These are phyloP conservation scores for Drosophila mettleri DNA, from an alignment of 2,888 invertebrate species.

Conservation along the genomic window DNA sequence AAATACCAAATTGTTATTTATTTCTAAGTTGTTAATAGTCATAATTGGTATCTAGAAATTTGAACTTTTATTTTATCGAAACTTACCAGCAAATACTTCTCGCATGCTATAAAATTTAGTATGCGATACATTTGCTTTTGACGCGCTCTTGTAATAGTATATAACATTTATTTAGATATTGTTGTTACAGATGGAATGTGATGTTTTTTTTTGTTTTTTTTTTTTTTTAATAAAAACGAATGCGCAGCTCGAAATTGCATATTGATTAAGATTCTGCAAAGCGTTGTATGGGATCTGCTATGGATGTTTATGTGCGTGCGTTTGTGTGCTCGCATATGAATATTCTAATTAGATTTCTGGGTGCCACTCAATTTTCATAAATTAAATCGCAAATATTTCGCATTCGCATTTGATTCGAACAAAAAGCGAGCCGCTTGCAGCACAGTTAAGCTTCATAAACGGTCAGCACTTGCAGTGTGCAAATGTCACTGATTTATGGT, in stretches of 20 bases:
- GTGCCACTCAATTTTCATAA: conserved; percentile 69
- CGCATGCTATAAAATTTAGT: conserved; percentile 31
- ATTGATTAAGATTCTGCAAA: conserved; percentile 37
- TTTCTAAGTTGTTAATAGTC: not conserved
- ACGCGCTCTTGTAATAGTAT: conserved; percentile 18
- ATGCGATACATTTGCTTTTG: conserved; percentile 33
- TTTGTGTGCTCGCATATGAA: conserved; percentile 16
- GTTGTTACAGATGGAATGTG: conserved; percentile 33
- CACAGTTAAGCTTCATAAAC: conserved; percentile 29
- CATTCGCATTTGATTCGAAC: conserved; percentile 51
- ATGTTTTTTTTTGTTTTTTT: conserved; percentile 9
- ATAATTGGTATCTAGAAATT: not conserved
- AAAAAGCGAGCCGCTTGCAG: conserved; percentile 27
- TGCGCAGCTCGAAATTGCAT: conserved; percentile 21
- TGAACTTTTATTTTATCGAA: not conserved
- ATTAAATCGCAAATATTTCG: conserved; percentile 61
- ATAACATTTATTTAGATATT: conserved; percentile 5
- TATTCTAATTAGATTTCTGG: conserved; percentile 63
- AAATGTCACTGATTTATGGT: conserved; percentile 79
- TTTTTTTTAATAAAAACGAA: conserved; percentile 62
- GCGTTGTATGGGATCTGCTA: conserved; percentile 4
- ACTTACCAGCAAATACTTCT: not conserved
- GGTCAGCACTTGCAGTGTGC: conserved; percentile 60
- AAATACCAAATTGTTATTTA: not conserved
- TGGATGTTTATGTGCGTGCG: not conserved